A percentile compares a stretch with the other conserved stretches of the same genome.
These are phyloP conservation scores for Campylomormyrus numenius DNA, from an alignment of 2,113 vertebrate genomes.

Conservation along the genomic window DNA sequence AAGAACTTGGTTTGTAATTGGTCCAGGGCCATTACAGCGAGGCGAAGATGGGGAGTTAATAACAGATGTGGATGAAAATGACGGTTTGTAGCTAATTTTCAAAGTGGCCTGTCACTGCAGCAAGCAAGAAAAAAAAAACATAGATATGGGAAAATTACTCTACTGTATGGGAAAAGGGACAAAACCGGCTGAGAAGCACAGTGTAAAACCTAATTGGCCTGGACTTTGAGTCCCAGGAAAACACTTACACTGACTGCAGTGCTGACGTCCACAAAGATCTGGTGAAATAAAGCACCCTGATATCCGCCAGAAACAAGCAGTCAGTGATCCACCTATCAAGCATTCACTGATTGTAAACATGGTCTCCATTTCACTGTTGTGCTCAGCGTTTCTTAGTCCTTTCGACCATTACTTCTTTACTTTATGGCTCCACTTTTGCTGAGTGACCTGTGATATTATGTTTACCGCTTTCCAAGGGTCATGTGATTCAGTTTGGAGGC, in stretches of 20 bases:
- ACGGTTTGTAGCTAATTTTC: not conserved
- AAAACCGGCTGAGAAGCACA: not conserved
- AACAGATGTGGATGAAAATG: constrained; percentile 3
- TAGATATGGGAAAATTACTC: not conserved
- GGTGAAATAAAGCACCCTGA: not conserved
- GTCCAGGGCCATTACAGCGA: not conserved
- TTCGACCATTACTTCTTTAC: not conserved
- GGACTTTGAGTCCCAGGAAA: constrained; percentile 1
- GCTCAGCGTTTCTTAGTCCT: not conserved
- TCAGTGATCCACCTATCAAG: not conserved
- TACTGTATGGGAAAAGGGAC: not conserved
- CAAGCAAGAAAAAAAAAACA: not conserved
- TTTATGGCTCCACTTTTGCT: not conserved
- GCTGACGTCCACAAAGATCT: not conserved
- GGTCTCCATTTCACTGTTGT: not conserved
- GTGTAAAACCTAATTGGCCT: constrained; percentile 8
- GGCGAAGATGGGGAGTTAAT: not conserved
- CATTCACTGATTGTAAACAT: not conserved
- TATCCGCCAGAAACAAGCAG: not conserved
- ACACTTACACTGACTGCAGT: not conserved
- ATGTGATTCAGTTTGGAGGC: not conserved
- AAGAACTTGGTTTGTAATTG: not conserved
- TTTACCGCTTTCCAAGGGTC: not conserved
- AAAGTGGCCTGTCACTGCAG: not conserved
- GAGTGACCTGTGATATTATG: not conserved